Evolutionary conservation across 1,140 invertebrate species (phyloP), one percentile per base, ranked within the genome.

Genomic region (Dolichoris vasculosae): DNA sequence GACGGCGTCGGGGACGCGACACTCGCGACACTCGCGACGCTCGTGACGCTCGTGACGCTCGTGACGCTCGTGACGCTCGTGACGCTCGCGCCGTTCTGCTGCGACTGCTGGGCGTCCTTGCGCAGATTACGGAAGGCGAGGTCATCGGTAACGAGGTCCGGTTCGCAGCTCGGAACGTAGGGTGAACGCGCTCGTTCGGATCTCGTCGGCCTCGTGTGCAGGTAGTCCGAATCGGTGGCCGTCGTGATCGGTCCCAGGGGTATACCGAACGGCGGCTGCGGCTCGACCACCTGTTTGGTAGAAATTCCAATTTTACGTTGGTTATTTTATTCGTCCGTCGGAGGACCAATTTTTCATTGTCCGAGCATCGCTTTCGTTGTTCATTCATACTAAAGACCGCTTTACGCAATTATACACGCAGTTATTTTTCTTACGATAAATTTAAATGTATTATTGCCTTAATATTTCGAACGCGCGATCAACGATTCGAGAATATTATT

Each of bases 261-360:
- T 89, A 98, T 98, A 26, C 97, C 97, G 91, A 98, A 98, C 0
- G 97, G 97, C 40, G 97, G 97, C 90, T 98, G 97, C 13, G 96
- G 96, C 83, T 98, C 97, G 0, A 94, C 88, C 2, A 96, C 81
- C 48, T 88, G 85, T 73, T 43, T n/a, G n/a, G n/a, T n/a, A n/a
- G n/a, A n/a, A n/a, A n/a, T n/a, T n/a, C n/a, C n/a, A n/a, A n/a
- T n/a, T n/a, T n/a, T n/a, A n/a, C n/a, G n/a, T n/a, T n/a, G n/a
- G n/a, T n/a, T n/a, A n/a, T n/a, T n/a, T n/a, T n/a, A n/a, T n/a
- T n/a, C n/a, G n/a, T n/a, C n/a, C n/a, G n/a, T n/a, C n/a, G n/a
- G n/a, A n/a, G n/a, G n/a, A n/a, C n/a, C n/a, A n/a, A n/a, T n/a
- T n/a, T n/a, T n/a, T n/a, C n/a, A n/a, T n/a, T n/a, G n/a, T n/a